Percentiles rank a stretch among this genome's conserved stretches.
Evolutionary conservation across 2,113 vertebrate species (phyloP).

Genomic region (Archilochus colubris): DNA sequence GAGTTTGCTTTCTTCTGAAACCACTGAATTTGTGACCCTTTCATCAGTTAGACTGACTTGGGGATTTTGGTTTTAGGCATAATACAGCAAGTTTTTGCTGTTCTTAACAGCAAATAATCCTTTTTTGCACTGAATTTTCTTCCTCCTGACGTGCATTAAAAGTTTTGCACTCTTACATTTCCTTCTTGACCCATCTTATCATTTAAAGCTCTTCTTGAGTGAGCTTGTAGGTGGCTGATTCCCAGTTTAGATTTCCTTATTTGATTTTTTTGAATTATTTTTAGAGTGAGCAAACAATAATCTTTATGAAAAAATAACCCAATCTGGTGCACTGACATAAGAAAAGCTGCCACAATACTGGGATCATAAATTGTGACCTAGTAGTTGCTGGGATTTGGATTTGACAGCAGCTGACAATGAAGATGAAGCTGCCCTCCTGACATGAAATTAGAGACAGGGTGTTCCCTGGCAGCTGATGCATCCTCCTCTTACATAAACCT

Average conservation of each 20-base stretch:
- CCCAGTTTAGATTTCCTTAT: neutral
- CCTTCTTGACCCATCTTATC: neutral
- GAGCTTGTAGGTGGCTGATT: slow-evolving; percentile 36
- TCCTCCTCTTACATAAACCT: neutral
- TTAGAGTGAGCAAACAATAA: slow-evolving; percentile 22
- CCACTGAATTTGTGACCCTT: neutral
- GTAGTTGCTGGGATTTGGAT: neutral
- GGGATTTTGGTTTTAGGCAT: neutral
- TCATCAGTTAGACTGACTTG: neutral
- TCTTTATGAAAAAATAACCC: slow-evolving; percentile 25
- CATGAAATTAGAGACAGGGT: neutral
- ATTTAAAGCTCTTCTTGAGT: neutral
- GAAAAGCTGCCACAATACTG: neutral
- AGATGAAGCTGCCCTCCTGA: neutral
- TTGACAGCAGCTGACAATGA: neutral
- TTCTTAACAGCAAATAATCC: neutral
- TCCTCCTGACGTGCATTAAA: neutral
- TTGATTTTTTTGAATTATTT: neutral
- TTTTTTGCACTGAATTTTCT: slow-evolving; percentile 29
- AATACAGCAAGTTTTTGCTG: neutral
- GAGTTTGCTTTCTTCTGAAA: neutral
- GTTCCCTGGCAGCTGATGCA: neutral
- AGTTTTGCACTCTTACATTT: neutral
- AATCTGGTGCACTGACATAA: neutral
- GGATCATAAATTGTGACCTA: neutral